Conservation (phyloP, 2,888 invertebrate genomes). For the Empis livida region DNA sequence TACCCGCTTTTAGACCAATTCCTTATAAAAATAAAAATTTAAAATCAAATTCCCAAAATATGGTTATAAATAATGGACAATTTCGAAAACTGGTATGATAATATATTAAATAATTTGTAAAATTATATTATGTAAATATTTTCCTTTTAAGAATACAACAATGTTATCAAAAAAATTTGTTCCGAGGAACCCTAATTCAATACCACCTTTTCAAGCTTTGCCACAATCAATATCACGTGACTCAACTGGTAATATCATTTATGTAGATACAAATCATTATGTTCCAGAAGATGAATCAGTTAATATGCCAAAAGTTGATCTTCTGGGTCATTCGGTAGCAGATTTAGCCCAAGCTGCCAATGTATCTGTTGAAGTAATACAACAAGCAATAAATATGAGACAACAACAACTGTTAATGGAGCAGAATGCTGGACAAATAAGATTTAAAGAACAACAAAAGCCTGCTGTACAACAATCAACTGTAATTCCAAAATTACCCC, state of each 20-base stretch:
- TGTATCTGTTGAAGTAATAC: slow-evolving; percentile 63
- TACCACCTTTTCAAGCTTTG: slow-evolving; percentile 41
- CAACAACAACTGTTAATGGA: slow-evolving; percentile 56
- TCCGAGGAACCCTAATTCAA: slow-evolving; percentile 18
- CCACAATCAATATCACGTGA: slow-evolving; percentile 45
- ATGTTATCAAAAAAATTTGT: too few species aligned
- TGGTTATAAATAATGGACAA: too few species aligned
- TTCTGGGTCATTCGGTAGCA: slow-evolving; percentile 39
- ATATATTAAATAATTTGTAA: too few species aligned
- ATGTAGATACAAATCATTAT: slow-evolving; percentile 15
- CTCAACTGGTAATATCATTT: slow-evolving; percentile 32
- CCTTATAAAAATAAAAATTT: slow-evolving; percentile 41
- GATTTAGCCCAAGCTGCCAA: slow-evolving; percentile 57
- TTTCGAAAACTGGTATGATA: too few species aligned
- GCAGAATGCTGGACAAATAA: slow-evolving; percentile 27
- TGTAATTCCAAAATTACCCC: slow-evolving; percentile 21
- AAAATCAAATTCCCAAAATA: too few species aligned
- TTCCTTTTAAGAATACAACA: neutral
- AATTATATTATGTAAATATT: too few species aligned
- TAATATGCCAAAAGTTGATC: slow-evolving; percentile 12
- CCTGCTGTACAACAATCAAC: slow-evolving; percentile 42
- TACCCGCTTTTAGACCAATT: slow-evolving; percentile 69
- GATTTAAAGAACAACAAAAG: slow-evolving; percentile 29
- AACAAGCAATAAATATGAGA: slow-evolving; percentile 56
- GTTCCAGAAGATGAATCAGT: slow-evolving; percentile 20